Evolutionary conservation across 1,140 invertebrate species (phyloP).

Genomic region (Octopus sinensis): DNA sequence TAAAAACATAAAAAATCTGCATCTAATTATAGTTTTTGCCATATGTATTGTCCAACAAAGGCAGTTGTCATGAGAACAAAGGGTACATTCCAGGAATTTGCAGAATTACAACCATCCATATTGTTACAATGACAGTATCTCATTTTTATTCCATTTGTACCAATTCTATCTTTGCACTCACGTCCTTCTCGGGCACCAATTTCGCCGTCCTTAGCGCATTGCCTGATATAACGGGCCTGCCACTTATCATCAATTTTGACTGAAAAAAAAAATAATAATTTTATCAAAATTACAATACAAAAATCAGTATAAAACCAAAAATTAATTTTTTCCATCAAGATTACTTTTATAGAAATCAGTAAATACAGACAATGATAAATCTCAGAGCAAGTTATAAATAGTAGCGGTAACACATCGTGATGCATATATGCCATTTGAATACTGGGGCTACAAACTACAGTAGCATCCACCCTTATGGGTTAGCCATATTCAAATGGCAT

Average conservation of each 20-base stretch:
- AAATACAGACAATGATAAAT: no score
- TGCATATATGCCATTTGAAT: no score
- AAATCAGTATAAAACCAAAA: background rate
- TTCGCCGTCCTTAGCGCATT: constrained; percentile 50
- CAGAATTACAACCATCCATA: constrained; percentile 54
- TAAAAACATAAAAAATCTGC: background rate
- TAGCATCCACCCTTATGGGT: no score
- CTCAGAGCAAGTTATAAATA: no score
- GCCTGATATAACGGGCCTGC: constrained; percentile 53
- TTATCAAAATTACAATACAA: background rate
- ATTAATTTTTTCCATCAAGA: background rate
- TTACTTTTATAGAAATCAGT: no score
- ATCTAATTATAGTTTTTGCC: background rate
- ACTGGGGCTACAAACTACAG: no score
- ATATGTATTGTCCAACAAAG: background rate
- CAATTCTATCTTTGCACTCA: constrained; percentile 50
- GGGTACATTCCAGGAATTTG: constrained; percentile 15
- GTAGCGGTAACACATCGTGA: no score
- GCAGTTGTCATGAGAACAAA: background rate
- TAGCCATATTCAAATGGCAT: no score
- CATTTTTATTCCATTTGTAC: constrained; percentile 52
- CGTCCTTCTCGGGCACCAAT: constrained; percentile 53
- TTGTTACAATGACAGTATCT: constrained; percentile 56
- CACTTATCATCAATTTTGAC: constrained; percentile 53
- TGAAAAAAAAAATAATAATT: constrained; percentile 31